Evolutionary conservation across 1,140 invertebrate genomes (phyloP).

Genomic region (Drosophila willistoni): DNA sequence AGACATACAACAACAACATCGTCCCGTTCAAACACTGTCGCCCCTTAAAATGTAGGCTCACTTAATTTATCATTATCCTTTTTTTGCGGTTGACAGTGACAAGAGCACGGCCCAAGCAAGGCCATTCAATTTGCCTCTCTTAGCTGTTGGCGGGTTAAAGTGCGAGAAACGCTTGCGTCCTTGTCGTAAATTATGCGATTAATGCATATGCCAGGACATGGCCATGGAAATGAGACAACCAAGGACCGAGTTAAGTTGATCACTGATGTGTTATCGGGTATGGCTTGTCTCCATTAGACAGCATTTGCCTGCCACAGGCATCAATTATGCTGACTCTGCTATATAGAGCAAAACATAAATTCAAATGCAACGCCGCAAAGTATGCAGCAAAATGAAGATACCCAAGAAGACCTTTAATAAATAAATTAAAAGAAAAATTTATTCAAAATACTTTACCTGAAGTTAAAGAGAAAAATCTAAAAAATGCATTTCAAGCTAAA

Average conservation of each 20-base stretch:
- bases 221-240: neutral
- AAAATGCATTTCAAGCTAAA: too few relatives aligned
- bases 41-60: constrained; percentile 34
- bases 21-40: neutral
- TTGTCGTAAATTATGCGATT: constrained; percentile 21
- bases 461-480: neutral
- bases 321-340: constrained; percentile 51
- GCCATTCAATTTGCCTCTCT: constrained; percentile 60
- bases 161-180: constrained; percentile 31
- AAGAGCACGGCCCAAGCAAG: constrained; percentile 24
- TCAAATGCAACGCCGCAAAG: constrained; percentile 51
- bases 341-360: constrained; percentile 65
- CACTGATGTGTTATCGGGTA: neutral
- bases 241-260: constrained; percentile 1
- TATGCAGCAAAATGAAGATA: constrained; percentile 16
- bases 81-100: constrained; percentile 59
- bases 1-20: too few relatives aligned
- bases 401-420: constrained; percentile 3
- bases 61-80: constrained; percentile 67
- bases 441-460: constrained; percentile 57
- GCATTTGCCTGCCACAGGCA: constrained; percentile 36
- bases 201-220: neutral
- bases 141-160: constrained; percentile 43
- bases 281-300: constrained; percentile 14
- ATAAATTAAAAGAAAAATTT: constrained; percentile 55